Evolutionary conservation across 2,888 invertebrate genomes (phyloP).

Genomic region (Sarcophaga caerulescens): DNA sequence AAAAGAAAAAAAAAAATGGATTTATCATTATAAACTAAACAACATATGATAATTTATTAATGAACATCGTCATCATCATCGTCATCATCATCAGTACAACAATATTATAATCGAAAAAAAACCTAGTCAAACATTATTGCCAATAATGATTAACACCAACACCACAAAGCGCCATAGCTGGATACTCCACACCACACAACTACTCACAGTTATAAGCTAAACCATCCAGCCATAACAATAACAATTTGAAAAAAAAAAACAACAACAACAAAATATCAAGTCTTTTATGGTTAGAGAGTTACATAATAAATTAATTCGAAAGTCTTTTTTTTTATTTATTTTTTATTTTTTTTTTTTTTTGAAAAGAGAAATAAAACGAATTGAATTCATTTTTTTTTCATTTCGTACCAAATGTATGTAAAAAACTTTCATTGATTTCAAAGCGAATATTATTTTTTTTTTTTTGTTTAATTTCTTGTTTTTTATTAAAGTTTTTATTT

Average conservation of each 20-base stretch:
- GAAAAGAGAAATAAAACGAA: conserved; percentile 31
- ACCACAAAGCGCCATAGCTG: conserved; percentile 1
- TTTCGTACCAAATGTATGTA: neutral
- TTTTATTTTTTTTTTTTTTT: too few species aligned
- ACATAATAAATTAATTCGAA: conserved; percentile 67
- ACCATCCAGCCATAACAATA: conserved; percentile 52
- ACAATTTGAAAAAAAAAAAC: conserved; percentile 34
- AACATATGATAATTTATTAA: conserved; percentile 20
- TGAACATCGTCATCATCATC: neutral
- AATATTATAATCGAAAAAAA: conserved; percentile 23
- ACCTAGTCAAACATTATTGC: neutral
- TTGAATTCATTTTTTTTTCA: conserved; percentile 37
- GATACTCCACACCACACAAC: neutral
- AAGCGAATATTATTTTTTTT: neutral
- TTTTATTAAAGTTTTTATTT: conserved; percentile 32
- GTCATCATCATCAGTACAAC: conserved; percentile 30
- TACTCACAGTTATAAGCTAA: neutral
- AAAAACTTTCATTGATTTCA: conserved; percentile 56
- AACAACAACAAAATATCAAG: conserved; percentile 44
- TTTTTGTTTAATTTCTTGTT: neutral
- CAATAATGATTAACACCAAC: conserved; percentile 56
- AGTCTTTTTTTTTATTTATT: conserved; percentile 56
- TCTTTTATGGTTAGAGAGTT: conserved; percentile 57
- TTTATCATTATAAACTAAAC: conserved; percentile 24
- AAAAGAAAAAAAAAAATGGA: conserved; percentile 14